A percentile compares a stretch with the other conserved stretches of the same genome.
phyloP scores from a whole-genome alignment of 2,888 invertebrate genomes.

The Argyresthia goedartella region DNA sequence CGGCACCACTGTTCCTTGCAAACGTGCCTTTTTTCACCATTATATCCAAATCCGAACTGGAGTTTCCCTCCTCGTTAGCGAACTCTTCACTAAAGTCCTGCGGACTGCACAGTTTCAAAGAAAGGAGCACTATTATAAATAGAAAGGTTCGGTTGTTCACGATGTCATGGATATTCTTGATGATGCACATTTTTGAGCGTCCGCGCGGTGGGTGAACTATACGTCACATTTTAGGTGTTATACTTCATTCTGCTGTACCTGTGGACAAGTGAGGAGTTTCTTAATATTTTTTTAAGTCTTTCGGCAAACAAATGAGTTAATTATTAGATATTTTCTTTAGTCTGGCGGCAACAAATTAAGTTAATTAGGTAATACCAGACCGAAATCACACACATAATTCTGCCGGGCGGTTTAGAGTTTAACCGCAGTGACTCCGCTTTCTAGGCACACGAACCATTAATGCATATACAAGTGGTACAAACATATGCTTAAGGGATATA shows the following conservation, averaged over 20 bases:
- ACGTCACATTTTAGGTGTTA: slow-evolving; percentile 4
- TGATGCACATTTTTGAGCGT: slow-evolving; percentile 43
- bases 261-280: neutral
- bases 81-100: slow-evolving; percentile 58
- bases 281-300: neutral
- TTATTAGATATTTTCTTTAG: no score
- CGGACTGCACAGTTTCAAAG: slow-evolving; percentile 56
- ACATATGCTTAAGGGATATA: no score
- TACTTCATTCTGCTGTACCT: slow-evolving; percentile 3
- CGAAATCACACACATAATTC: no score
- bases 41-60: slow-evolving; percentile 33
- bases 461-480: no score
- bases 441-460: no score
- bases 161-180: slow-evolving; percentile 41
- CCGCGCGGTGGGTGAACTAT: slow-evolving; percentile 3
- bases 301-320: no score
- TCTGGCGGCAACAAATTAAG: no score
- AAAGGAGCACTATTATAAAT: slow-evolving; percentile 53
- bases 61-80: slow-evolving; percentile 43
- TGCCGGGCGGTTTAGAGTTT: no score
- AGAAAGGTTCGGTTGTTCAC: slow-evolving; percentile 50
- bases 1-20: slow-evolving; percentile 27
- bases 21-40: slow-evolving; percentile 40
- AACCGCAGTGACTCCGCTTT: no score
- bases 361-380: no score